Conservation (phyloP, 2,113 vertebrate genomes). For the Pseudorectes ferrugineus region DNA sequence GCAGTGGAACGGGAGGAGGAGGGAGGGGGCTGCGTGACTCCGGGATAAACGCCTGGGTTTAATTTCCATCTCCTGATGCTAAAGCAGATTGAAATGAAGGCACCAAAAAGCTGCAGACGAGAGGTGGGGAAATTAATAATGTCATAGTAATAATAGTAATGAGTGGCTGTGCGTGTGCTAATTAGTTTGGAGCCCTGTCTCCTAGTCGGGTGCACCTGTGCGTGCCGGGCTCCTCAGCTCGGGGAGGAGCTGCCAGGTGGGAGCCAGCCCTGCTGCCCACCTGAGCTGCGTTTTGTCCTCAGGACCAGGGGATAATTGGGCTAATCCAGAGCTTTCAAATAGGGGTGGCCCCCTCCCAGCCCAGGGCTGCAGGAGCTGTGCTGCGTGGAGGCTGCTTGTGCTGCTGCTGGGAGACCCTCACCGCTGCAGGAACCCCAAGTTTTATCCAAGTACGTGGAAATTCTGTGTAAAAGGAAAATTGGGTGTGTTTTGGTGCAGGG, state of each 20-base stretch:
- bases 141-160: constrained; percentile 7
- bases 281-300: background rate
- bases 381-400: fast-evolving
- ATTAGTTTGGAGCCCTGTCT: constrained; percentile 18
- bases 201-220: background rate
- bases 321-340: background rate
- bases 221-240: background rate
- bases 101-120: background rate
- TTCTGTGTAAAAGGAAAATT: fast-evolving
- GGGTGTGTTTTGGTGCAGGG: fast-evolving
- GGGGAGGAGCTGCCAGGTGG: background rate
- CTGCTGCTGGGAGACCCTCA: background rate
- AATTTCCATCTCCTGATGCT: background rate
- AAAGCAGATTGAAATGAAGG: background rate
- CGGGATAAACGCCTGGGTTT: background rate
- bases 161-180: constrained; percentile 43
- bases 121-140: constrained; percentile 63
- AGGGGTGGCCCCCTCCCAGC: background rate
- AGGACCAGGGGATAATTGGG: background rate
- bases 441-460: fast-evolving
- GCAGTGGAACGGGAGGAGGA: background rate
- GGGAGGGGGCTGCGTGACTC: background rate
- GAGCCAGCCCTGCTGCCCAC: background rate
- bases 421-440: background rate
- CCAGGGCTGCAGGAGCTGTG: fast-evolving